phyloP scores from a whole-genome alignment of 2,797 vertebrate genomes.

The Microchirus variegatus region DNA sequence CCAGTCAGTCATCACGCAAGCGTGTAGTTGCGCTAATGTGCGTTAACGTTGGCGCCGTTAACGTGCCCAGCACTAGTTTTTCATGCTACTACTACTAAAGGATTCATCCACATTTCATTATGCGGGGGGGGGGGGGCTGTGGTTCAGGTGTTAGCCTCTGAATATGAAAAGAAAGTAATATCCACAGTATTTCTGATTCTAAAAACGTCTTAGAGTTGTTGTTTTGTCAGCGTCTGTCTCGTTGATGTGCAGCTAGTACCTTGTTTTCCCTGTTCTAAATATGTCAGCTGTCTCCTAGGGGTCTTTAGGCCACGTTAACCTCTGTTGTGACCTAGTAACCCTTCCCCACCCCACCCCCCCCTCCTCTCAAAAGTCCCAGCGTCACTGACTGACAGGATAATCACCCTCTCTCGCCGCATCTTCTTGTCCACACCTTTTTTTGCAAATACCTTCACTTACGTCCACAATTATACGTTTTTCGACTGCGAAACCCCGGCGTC shows the following conservation, averaged over 20 bases:
- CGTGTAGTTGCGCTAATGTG: too few relatives aligned
- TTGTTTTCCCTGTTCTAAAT: conserved; percentile 56
- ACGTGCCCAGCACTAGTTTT: too few relatives aligned
- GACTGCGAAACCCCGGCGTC: conserved; percentile 41
- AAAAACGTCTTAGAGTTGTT: background rate
- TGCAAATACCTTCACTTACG: conserved; percentile 55
- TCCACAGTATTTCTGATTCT: background rate
- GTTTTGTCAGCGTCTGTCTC: background rate
- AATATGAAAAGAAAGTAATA: background rate
- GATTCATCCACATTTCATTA: background rate
- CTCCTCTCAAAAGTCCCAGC: conserved; percentile 4
- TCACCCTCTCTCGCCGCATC: conserved; percentile 21
- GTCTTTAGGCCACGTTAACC: conserved; percentile 48
- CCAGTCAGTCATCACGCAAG: too few relatives aligned
- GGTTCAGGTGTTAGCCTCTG: background rate
- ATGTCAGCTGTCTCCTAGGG: conserved; percentile 50
- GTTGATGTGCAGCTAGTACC: conserved; percentile 3
- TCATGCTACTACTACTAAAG: conserved; percentile 4
- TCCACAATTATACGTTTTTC: conserved; percentile 50
- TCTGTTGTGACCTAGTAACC: conserved; percentile 44
- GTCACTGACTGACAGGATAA: conserved; percentile 59
- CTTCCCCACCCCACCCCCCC: conserved; percentile 15
- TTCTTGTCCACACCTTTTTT: conserved; percentile 30
- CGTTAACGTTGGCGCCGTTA: too few relatives aligned
- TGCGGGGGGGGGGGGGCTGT: too few relatives aligned